A percentile compares a stretch with the other conserved stretches of the same genome.
Conservation (phyloP, 2,888 invertebrate genomes). For the Drosophila kokeensis region DNA sequence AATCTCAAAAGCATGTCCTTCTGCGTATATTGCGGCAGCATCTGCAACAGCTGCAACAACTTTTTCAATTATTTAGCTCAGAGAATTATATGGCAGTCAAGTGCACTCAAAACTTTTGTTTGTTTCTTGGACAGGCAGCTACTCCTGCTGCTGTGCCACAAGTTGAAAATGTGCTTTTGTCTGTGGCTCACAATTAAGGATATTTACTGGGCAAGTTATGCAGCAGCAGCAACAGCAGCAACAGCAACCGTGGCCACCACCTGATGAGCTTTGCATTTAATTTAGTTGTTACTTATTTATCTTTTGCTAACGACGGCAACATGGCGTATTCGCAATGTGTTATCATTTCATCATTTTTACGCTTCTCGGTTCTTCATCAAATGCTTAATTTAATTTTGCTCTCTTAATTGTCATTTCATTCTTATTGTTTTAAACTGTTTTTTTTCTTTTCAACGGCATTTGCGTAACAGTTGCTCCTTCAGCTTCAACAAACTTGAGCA, state of each 20-base stretch:
- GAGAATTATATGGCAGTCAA: conserved; percentile 67
- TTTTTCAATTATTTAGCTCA: conserved; percentile 70
- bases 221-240: conserved; percentile 12
- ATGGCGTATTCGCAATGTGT: conserved; percentile 37
- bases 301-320: conserved; percentile 18
- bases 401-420: conserved; percentile 68
- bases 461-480: conserved; percentile 50
- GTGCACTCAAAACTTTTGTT: conserved; percentile 64
- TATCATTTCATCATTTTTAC: conserved; percentile 76
- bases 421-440: conserved; percentile 58
- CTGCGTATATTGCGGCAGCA: conserved; percentile 47
- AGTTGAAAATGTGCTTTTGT: conserved; percentile 25
- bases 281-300: conserved; percentile 53
- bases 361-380: conserved; percentile 62
- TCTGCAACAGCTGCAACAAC: conserved; percentile 54
- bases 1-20: conserved; percentile 36
- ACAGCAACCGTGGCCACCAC: conserved; percentile 25
- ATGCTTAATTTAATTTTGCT: conserved; percentile 64
- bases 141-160: neutral
- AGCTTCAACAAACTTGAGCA: conserved; percentile 54
- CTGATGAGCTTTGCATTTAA: conserved; percentile 57
- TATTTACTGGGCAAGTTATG: conserved; percentile 55
- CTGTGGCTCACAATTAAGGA: conserved; percentile 43
- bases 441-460: conserved; percentile 33
- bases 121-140: conserved; percentile 27